phyloP scores from a whole-genome alignment of 2,888 invertebrate species.

The Meta bourneti region DNA sequence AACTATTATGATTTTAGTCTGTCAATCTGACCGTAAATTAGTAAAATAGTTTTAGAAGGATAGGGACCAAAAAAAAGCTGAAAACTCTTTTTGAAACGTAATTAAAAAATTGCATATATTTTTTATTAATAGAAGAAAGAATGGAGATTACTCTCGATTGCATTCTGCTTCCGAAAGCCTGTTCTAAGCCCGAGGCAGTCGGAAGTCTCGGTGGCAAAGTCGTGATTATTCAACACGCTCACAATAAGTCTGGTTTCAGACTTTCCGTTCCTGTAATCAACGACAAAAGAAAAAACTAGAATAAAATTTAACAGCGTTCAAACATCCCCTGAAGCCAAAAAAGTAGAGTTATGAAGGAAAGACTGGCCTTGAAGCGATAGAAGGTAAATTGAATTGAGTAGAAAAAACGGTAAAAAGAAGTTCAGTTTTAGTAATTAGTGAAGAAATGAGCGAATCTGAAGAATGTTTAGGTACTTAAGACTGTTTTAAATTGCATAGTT shows the following conservation, averaged over 20 bases:
- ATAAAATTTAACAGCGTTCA: slow-evolving; percentile 46
- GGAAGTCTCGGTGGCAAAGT: slow-evolving; percentile 51
- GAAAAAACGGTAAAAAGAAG: slow-evolving; percentile 45
- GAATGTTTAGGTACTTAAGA: slow-evolving; percentile 45
- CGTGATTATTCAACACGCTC: slow-evolving; percentile 59
- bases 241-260: slow-evolving; percentile 55
- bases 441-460: slow-evolving; percentile 36
- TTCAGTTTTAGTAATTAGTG: slow-evolving; percentile 63
- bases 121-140: slow-evolving; percentile 51
- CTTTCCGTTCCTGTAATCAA: slow-evolving; percentile 42
- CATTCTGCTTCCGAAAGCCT: slow-evolving; percentile 15
- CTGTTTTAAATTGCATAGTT: slow-evolving; percentile 36
- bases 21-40: neutral
- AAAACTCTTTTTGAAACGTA: slow-evolving; percentile 10
- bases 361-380: slow-evolving; percentile 40
- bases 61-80: slow-evolving; percentile 14
- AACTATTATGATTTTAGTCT: neutral
- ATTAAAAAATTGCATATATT: slow-evolving; percentile 35
- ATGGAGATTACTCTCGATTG: slow-evolving; percentile 40
- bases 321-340: slow-evolving; percentile 44
- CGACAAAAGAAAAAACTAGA: slow-evolving; percentile 53
- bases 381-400: slow-evolving; percentile 65
- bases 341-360: slow-evolving; percentile 34
- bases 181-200: slow-evolving; percentile 29
- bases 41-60: slow-evolving; percentile 4